phyloP scores from a whole-genome alignment of 2,888 invertebrate genomes.

The Portevinia maculata region DNA sequence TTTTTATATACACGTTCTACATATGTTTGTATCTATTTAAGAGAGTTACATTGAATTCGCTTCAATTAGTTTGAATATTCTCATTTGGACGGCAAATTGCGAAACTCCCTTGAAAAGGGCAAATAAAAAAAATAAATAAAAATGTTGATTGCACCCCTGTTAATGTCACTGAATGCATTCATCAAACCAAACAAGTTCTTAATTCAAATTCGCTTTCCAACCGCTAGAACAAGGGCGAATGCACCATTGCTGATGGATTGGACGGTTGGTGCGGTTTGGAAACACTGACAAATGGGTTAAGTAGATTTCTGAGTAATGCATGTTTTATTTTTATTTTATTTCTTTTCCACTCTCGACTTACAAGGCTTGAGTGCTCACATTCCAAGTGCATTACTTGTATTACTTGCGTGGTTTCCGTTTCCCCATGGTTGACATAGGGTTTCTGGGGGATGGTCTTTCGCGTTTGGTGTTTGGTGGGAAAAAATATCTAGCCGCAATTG shows the following conservation, averaged over 20 bases:
- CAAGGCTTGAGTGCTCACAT: neutral
- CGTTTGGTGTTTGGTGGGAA: neutral
- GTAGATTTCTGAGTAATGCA: constrained; percentile 29
- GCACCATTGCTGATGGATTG: neutral
- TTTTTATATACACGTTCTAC: too few species aligned
- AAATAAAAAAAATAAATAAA: neutral
- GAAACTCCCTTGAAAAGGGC: constrained; percentile 1
- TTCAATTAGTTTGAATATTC: constrained; percentile 36
- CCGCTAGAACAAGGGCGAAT: constrained; percentile 6
- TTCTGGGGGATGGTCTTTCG: neutral
- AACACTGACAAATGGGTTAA: constrained; percentile 40
- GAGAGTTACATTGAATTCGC: constrained; percentile 23
- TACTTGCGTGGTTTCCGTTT: neutral
- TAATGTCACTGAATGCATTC: constrained; percentile 37
- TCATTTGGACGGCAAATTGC: neutral
- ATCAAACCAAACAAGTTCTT: constrained; percentile 36
- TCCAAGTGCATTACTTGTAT: constrained; percentile 18
- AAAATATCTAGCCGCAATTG: constrained; percentile 12
- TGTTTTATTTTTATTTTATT: neutral
- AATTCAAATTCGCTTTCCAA: constrained; percentile 32
- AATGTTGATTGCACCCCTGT: constrained; percentile 32
- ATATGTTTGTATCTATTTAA: neutral
- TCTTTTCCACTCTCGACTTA: neutral
- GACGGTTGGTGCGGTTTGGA: neutral
- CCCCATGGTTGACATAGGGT: neutral